A percentile compares a stretch with the other conserved stretches of the same genome.
These are phyloP conservation scores for Coenonympha arcania DNA, from an alignment of 2,888 invertebrate species.

Conservation along the genomic window DNA sequence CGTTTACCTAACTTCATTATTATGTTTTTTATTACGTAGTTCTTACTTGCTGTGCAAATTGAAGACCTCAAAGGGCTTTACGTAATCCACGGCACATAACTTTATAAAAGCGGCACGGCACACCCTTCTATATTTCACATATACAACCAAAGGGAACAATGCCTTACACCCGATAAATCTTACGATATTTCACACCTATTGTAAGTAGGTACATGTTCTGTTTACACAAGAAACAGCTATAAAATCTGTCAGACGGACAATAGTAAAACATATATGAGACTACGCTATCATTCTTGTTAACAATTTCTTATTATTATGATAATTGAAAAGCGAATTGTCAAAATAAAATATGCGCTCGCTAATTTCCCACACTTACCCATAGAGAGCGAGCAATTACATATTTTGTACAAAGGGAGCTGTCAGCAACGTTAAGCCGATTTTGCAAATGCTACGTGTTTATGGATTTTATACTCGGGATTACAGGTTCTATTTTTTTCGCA, in stretches of 20 bases:
- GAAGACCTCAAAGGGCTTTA: conserved; percentile 37
- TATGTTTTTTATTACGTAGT: not conserved
- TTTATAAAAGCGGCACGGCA: conserved; percentile 19
- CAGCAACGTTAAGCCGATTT: conserved; percentile 32
- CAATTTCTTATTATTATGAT: conserved; percentile 49
- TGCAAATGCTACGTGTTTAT: conserved; percentile 53
- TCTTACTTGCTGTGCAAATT: conserved; percentile 8
- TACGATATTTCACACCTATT: conserved; percentile 69
- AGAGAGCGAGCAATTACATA: conserved; percentile 39
- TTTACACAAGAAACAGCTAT: conserved; percentile 70
- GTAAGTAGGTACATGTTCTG: conserved; percentile 47
- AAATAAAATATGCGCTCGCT: conserved; percentile 55
- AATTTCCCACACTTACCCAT: conserved; percentile 65
- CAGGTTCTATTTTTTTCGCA: conserved; percentile 15
- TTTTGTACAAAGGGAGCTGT: conserved; percentile 39
- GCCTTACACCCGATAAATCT: conserved; percentile 63
- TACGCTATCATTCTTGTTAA: conserved; percentile 53
- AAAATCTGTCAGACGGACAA: conserved; percentile 68
- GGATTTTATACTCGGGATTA: conserved; percentile 55
- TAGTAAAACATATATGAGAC: conserved; percentile 60
- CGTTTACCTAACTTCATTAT: too few species aligned
- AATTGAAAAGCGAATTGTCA: conserved; percentile 63
- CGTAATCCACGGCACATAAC: conserved; percentile 27
- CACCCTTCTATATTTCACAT: conserved; percentile 41
- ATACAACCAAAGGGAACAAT: conserved; percentile 49